Conservation (phyloP, 2,797 vertebrate species). For the Pygocentrus nattereri region DNA sequence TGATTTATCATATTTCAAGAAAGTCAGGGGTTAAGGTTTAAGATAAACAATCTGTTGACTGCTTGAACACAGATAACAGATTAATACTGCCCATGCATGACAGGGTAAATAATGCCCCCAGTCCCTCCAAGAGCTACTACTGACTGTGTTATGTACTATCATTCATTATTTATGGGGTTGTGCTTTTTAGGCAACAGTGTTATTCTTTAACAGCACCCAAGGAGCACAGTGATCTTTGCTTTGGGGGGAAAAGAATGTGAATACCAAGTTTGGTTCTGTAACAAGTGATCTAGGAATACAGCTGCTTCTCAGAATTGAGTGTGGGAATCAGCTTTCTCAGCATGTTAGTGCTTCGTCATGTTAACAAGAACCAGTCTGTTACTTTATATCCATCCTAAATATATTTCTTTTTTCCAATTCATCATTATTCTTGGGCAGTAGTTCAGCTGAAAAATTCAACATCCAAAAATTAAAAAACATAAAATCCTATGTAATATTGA, state of each 20-base stretch:
- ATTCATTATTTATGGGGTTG: conserved; percentile 13
- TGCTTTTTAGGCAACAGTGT: conserved; percentile 24
- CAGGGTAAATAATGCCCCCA: neutral
- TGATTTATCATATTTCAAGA: conserved; percentile 11
- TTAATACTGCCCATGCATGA: conserved; percentile 1
- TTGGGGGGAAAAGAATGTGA: conserved; percentile 23
- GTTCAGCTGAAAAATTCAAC: neutral
- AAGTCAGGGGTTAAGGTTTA: neutral
- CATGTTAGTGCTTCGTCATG: neutral
- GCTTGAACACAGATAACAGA: conserved; percentile 18
- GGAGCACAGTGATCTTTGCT: conserved; percentile 31
- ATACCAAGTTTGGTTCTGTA: conserved; percentile 1
- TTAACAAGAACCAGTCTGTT: neutral
- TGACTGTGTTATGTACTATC: conserved; percentile 8
- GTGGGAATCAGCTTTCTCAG: neutral
- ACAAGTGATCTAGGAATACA: neutral
- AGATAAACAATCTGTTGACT: conserved; percentile 8
- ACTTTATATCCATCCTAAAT: neutral
- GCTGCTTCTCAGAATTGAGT: conserved; percentile 30
- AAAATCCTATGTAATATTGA: neutral
- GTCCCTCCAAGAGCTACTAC: neutral
- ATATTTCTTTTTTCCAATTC: neutral
- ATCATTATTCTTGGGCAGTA: neutral
- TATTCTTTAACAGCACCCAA: conserved; percentile 42
- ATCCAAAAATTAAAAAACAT: neutral